Evolutionary conservation across 2,113 vertebrate genomes (phyloP), one percentile per base, ranked within the genome.

Genomic region (Calyptomena viridis): DNA sequence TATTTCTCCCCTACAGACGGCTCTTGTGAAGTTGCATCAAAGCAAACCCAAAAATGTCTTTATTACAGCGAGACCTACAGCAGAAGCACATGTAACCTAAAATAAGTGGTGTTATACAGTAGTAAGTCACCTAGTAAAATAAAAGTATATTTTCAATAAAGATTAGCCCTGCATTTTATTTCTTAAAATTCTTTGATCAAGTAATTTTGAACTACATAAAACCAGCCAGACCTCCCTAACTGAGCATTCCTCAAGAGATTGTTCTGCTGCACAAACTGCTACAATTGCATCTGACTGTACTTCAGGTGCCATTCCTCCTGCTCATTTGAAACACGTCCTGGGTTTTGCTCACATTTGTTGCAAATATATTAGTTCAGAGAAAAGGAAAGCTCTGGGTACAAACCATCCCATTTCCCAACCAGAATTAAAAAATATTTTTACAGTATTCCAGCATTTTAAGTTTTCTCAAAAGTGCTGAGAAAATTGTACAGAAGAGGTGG

Each of bases 71-170:
- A 87, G 96, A 89, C 84, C 95, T 96, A 89, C 35, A 92, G 95
- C 93, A 96, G 91, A 27, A 93, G 75, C 93, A 72, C 63, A 80
- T 85, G 92, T 31, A 49, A 58, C 62, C 31, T 77, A 44, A 74
- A 77, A 73, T 66, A 49, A 78, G 30, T 25, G 19, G 88, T 67
- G 85, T 95, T 96, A 92, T 46, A 91, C 87, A 95, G 94, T 89
- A 95, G 93, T 92, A 95, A 95, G 94, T 89, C 86, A 97, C 68
- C 90, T 94, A 94, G 92, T 90, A 93, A 97, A 96, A 91, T 92
- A 90, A 62, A 58, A 93, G 60, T 69, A 87, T 90, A 96, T 91
- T 93, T 96, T 96, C 96, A 91, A 95, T 92, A 94, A 96, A 95
- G 94, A 96, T 97, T 79, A 92, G 84, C 86, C 79, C 49, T 94